These are phyloP conservation scores for Lepisosteus osseus DNA, from an alignment of 2,113 vertebrate species.

Conservation along the genomic window DNA sequence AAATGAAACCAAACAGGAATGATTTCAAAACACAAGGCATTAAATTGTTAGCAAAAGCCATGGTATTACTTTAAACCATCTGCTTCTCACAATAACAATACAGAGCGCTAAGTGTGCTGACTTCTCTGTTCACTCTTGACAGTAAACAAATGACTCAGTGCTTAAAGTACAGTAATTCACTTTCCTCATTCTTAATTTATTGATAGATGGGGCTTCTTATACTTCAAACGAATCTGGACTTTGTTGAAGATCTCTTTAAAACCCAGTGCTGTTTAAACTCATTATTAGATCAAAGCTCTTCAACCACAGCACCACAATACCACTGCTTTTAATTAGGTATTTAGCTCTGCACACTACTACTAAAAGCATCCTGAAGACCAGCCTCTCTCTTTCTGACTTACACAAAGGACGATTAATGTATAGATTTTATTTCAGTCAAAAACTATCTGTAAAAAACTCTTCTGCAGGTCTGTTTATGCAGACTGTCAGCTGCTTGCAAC, in stretches of 20 bases:
- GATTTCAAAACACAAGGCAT: too few species aligned
- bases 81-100: too few species aligned
- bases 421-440: neutral
- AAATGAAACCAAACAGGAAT: too few species aligned
- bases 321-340: slow-evolving; percentile 5
- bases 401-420: neutral
- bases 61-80: too few species aligned
- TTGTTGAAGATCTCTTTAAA: neutral
- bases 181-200: neutral
- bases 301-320: neutral
- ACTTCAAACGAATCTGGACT: neutral
- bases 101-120: too few species aligned
- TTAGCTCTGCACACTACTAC: neutral
- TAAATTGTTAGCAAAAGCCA: too few species aligned
- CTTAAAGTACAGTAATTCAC: neutral
- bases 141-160: too few species aligned
- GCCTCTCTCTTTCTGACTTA: neutral
- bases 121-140: too few species aligned
- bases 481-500: too few species aligned
- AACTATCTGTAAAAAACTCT: too few species aligned
- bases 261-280: slow-evolving; percentile 1
- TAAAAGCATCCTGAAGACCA: neutral
- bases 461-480: too few species aligned
- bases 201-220: neutral
- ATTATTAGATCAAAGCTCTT: slow-evolving; percentile 9